Conservation (phyloP, 2,113 vertebrate species). For the Galemys pyrenaicus region DNA sequence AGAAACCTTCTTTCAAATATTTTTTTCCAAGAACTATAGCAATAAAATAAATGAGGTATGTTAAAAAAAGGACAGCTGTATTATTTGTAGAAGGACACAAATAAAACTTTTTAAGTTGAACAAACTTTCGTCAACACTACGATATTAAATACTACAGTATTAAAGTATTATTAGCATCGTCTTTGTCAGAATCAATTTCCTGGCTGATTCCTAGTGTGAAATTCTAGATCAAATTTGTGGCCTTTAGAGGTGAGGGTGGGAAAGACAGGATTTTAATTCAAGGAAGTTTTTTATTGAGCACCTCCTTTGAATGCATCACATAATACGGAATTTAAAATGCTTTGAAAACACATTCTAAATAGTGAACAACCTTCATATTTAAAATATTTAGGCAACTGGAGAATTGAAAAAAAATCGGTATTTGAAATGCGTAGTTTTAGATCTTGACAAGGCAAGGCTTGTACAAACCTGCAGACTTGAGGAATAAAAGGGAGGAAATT, state of each 20-base stretch:
- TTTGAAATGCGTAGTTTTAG: background rate
- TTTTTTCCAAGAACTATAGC: background rate
- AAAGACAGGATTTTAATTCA: background rate
- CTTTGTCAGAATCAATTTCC: background rate
- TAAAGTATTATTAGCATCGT: background rate
- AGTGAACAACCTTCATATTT: background rate
- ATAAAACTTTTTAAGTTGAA: background rate
- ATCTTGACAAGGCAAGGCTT: background rate
- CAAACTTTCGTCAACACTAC: background rate
- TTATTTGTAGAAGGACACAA: background rate
- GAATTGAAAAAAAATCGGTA: background rate
- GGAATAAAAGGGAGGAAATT: background rate
- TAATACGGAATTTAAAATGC: background rate
- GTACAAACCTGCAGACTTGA: background rate
- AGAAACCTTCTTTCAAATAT: constrained; percentile 37
- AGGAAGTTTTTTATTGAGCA: background rate
- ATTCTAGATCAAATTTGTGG: background rate
- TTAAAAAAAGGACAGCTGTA: background rate
- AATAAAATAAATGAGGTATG: background rate
- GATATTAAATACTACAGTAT: no score
- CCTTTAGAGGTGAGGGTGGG: background rate
- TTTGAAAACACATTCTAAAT: background rate
- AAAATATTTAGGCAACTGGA: background rate
- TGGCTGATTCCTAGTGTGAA: background rate
- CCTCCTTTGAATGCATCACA: background rate